Conservation (phyloP, 2,888 invertebrate genomes). For the Hyalella azteca region DNA sequence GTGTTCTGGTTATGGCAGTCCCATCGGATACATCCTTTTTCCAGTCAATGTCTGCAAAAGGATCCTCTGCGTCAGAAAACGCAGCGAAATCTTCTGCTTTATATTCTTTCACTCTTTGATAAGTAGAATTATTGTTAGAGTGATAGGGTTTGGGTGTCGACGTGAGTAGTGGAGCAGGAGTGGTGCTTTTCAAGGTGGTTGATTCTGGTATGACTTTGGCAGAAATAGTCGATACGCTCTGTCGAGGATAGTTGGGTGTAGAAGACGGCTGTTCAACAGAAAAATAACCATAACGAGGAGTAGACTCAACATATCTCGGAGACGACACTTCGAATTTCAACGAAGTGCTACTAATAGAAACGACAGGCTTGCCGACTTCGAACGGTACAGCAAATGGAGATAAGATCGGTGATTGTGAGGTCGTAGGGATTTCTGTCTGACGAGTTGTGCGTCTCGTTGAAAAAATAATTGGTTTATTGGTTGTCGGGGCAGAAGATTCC, state of each 20-base stretch:
- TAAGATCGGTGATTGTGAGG: neutral
- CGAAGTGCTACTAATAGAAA: slow-evolving; percentile 42
- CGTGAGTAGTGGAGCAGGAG: neutral
- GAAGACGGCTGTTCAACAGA: slow-evolving; percentile 14
- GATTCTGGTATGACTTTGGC: neutral
- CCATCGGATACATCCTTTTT: slow-evolving; percentile 44
- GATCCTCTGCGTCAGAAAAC: slow-evolving; percentile 46
- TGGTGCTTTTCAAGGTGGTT: neutral
- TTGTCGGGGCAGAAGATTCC: neutral
- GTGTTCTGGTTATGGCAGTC: slow-evolving; percentile 52
- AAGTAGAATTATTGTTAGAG: neutral
- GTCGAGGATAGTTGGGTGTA: neutral
- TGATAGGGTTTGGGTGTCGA: neutral
- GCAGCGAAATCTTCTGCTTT: slow-evolving; percentile 8
- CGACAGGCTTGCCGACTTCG: slow-evolving; percentile 48
- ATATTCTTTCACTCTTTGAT: slow-evolving; percentile 23
- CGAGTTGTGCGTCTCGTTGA: neutral
- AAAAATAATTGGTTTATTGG: neutral
- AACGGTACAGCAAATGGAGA: slow-evolving; percentile 37
- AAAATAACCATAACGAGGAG: slow-evolving; percentile 32
- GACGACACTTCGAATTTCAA: slow-evolving; percentile 29
- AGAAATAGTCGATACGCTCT: neutral
- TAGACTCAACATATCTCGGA: slow-evolving; percentile 22
- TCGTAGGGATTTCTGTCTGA: neutral
- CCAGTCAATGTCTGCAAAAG: slow-evolving; percentile 56